These are phyloP conservation scores for Cordilura impudica DNA, from an alignment of 2,888 invertebrate genomes.

Conservation along the genomic window DNA sequence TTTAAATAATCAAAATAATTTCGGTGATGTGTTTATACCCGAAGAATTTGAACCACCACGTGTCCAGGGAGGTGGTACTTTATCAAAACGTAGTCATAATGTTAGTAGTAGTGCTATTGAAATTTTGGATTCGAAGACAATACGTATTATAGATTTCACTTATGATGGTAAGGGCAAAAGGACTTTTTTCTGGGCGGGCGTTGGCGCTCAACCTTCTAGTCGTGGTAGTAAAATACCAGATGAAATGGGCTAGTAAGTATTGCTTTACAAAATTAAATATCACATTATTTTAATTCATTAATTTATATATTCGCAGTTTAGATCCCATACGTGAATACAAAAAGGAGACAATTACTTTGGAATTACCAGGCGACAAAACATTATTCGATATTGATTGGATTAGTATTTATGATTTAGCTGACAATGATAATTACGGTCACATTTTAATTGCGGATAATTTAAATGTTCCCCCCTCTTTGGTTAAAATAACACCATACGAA, in stretches of 20 bases:
- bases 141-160: slow-evolving; percentile 86
- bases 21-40: slow-evolving; percentile 93
- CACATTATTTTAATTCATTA: background rate
- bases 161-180: slow-evolving; percentile 88
- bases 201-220: slow-evolving; percentile 90
- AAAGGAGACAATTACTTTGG: slow-evolving; percentile 85
- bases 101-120: slow-evolving; percentile 86
- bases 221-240: slow-evolving; percentile 91
- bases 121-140: slow-evolving; percentile 88
- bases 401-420: slow-evolving; percentile 86
- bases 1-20: slow-evolving; percentile 90
- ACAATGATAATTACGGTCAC: slow-evolving; percentile 84
- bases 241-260: slow-evolving; percentile 93
- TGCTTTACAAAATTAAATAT: background rate
- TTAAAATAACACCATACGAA: slow-evolving; percentile 82
- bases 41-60: slow-evolving; percentile 93
- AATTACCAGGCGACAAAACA: slow-evolving; percentile 89
- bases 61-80: slow-evolving; percentile 80
- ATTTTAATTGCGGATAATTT: slow-evolving; percentile 88
- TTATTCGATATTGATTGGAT: slow-evolving; percentile 92
- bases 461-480: slow-evolving; percentile 91
- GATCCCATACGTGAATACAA: slow-evolving; percentile 87
- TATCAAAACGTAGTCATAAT: slow-evolving; percentile 82
- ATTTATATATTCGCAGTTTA: slow-evolving; percentile 80
- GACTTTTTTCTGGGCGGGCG: slow-evolving; percentile 92